Conservation (phyloP, 1,140 invertebrate species). For the Neotoxoptera formosana region DNA sequence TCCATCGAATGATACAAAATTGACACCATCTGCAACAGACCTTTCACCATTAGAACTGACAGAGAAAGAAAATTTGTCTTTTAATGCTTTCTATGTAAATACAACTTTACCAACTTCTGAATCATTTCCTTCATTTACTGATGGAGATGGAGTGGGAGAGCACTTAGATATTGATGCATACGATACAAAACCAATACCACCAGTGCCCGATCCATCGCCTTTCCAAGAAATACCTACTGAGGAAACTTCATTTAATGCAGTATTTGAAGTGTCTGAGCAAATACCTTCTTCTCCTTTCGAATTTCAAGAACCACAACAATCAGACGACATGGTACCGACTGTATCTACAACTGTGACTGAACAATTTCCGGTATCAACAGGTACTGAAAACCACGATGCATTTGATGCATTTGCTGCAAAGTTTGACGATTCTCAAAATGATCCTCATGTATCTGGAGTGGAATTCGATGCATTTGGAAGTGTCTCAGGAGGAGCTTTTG, state of each 20-base stretch:
- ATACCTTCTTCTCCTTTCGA: neutral
- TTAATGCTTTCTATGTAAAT: neutral
- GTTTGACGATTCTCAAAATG: conserved; percentile 70
- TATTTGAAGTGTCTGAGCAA: neutral
- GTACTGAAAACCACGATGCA: conserved; percentile 65
- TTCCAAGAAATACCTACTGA: conserved; percentile 18
- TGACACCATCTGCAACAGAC: neutral
- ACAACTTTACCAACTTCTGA: neutral
- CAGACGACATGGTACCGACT: neutral
- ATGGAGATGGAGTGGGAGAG: neutral
- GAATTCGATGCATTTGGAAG: conserved; percentile 68
- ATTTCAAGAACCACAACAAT: neutral
- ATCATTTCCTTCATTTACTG: neutral
- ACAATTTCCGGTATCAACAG: neutral
- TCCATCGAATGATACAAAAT: neutral
- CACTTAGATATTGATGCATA: neutral
- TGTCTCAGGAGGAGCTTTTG: conserved; percentile 55
- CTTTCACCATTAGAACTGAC: neutral
- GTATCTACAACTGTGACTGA: neutral
- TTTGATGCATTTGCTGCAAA: conserved; percentile 88
- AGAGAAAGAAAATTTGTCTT: neutral
- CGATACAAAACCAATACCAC: neutral
- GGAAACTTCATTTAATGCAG: neutral
- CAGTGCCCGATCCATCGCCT: conserved; percentile 27
- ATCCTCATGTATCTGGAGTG: conserved; percentile 66